Conservation (phyloP, 2,888 invertebrate species). For the Saturnia japonica region DNA sequence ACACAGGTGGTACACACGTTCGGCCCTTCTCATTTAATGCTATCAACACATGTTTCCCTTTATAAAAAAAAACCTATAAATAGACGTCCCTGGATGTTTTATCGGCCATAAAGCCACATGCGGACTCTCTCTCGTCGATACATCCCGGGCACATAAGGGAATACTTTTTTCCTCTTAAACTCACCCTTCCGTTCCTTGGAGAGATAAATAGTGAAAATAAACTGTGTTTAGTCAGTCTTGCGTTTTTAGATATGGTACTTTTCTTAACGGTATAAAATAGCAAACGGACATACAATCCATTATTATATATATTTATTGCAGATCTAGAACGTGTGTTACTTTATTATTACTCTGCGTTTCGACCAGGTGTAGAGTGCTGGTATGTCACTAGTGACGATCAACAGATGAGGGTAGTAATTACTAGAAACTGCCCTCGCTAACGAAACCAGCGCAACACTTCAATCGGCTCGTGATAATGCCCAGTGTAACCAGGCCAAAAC, state of each 20-base stretch:
- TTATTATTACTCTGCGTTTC: no score
- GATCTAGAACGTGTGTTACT: no score
- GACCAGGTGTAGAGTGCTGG: no score
- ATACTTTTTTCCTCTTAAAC: constrained; percentile 41
- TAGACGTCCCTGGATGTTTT: constrained; percentile 70
- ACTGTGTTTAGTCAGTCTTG: background rate
- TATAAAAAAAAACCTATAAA: constrained; percentile 69
- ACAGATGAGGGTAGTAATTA: no score
- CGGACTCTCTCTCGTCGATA: constrained; percentile 61
- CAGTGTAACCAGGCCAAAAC: no score
- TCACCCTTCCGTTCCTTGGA: constrained; percentile 33
- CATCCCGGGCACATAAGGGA: constrained; percentile 61
- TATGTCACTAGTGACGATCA: no score
- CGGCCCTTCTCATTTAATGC: constrained; percentile 54
- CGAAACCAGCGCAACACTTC: no score
- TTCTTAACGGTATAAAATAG: no score
- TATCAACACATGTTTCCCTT: constrained; percentile 63
- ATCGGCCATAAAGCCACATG: constrained; percentile 74
- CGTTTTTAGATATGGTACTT: background rate
- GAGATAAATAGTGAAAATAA: constrained; percentile 13
- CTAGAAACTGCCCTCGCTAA: no score
- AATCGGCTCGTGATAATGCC: no score
- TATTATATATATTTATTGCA: no score
- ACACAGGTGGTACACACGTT: constrained; percentile 53
- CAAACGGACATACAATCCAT: no score